Evolutionary conservation across 2,888 invertebrate genomes (phyloP).

Genomic region (Lycaena phlaeas): DNA sequence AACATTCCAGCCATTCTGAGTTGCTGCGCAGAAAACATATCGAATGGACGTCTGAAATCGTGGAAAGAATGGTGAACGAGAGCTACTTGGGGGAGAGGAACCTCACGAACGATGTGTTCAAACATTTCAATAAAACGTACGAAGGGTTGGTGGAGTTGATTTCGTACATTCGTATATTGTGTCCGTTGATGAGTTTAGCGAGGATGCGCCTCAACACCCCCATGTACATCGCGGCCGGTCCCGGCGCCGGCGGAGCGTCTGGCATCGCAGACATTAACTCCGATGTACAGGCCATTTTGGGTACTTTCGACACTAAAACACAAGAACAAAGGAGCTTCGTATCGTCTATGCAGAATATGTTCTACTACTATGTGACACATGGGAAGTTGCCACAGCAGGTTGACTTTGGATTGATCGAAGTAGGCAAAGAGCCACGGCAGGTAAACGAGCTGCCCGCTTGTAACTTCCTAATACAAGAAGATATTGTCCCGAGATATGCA

Average conservation of each 20-base stretch:
- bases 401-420: slow-evolving; percentile 75
- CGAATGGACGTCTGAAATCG: slow-evolving; percentile 78
- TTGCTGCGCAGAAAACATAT: slow-evolving; percentile 73
- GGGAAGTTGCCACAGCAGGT: slow-evolving; percentile 70
- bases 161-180: slow-evolving; percentile 84
- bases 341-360: slow-evolving; percentile 85
- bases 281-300: slow-evolving; percentile 86
- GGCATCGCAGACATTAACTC: slow-evolving; percentile 63
- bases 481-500: slow-evolving; percentile 82
- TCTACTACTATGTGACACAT: slow-evolving; percentile 86
- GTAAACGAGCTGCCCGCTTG: slow-evolving; percentile 80
- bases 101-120: slow-evolving; percentile 75
- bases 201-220: slow-evolving; percentile 76
- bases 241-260: slow-evolving; percentile 66
- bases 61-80: slow-evolving; percentile 75
- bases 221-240: slow-evolving; percentile 82
- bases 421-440: slow-evolving; percentile 80
- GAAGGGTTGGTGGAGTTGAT: slow-evolving; percentile 81
- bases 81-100: slow-evolving; percentile 77
- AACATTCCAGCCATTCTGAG: slow-evolving; percentile 79
- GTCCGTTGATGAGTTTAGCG: slow-evolving; percentile 81
- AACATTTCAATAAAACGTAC: slow-evolving; percentile 79
- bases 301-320: slow-evolving; percentile 80
- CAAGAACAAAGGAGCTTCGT: slow-evolving; percentile 83
- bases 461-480: slow-evolving; percentile 82